Percentiles rank a stretch among this genome's conserved stretches.
These are phyloP conservation scores for Eurystomus glaucurus DNA, from an alignment of 2,797 vertebrate species.

Conservation along the genomic window DNA sequence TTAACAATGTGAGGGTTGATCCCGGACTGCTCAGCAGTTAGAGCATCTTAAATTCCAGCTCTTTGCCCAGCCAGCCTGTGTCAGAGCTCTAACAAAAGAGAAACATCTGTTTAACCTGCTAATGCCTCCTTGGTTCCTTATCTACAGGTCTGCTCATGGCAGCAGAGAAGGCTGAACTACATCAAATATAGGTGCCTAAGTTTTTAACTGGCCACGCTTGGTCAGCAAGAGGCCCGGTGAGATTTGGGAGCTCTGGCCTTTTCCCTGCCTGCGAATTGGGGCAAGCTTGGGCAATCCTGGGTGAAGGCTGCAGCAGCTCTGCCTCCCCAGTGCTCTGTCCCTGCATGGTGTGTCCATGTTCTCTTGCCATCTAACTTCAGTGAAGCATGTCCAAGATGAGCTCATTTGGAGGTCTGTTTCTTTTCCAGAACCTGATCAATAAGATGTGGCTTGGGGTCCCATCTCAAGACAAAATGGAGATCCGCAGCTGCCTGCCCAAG, in stretches of 20 bases:
- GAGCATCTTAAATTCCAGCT: background rate
- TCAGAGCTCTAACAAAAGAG: background rate
- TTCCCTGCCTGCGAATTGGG: background rate
- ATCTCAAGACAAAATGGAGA: conserved; percentile 97
- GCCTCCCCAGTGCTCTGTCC: background rate
- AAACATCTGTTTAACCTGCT: background rate
- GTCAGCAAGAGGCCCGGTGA: background rate
- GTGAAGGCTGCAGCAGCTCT: background rate
- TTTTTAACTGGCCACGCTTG: background rate
- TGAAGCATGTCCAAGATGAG: fast-evolving
- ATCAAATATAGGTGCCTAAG: background rate
- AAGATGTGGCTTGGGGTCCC: conserved; percentile 99
- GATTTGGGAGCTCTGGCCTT: background rate
- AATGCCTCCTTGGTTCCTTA: background rate
- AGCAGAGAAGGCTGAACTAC: background rate
- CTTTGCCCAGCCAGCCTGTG: background rate
- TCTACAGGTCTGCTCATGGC: background rate
- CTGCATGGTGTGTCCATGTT: fast-evolving
- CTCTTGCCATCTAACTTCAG: background rate
- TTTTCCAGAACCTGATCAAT: conserved; percentile 95
- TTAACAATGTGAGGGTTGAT: background rate
- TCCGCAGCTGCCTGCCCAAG: conserved; percentile 96
- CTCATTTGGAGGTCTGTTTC: background rate
- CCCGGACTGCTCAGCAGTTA: background rate
- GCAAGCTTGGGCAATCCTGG: background rate